Evolutionary conservation across 2,797 vertebrate genomes (phyloP).

Genomic region (Xiphorhynchus erythropygius): DNA sequence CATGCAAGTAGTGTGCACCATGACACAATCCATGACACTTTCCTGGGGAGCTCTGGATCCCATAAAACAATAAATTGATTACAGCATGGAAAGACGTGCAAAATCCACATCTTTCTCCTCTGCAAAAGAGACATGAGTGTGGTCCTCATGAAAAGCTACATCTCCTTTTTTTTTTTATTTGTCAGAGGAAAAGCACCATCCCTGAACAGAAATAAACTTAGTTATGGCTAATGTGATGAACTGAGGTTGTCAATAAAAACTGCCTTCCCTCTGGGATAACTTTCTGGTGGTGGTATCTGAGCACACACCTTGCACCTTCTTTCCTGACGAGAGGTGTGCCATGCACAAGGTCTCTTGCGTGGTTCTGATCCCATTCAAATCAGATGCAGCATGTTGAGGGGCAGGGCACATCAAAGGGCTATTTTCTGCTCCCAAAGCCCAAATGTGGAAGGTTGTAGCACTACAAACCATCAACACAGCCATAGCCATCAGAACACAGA

Average conservation of each 20-base stretch:
- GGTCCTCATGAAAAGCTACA: slow-evolving; percentile 10
- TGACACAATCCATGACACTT: slow-evolving; percentile 39
- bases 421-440: background rate
- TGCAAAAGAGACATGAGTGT: background rate
- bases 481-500: background rate
- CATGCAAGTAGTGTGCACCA: slow-evolving; percentile 1
- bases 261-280: background rate
- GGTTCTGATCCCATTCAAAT: background rate
- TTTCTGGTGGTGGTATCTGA: background rate
- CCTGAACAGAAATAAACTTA: background rate
- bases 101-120: background rate
- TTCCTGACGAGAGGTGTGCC: background rate
- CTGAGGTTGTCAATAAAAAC: background rate
- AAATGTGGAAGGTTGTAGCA: background rate
- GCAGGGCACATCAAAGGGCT: no score
- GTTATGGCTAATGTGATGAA: background rate
- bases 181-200: background rate
- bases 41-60: slow-evolving; percentile 19
- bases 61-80: slow-evolving; percentile 32
- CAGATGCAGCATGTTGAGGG: background rate
- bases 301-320: background rate
- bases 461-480: background rate
- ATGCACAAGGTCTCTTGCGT: background rate
- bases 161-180: background rate
- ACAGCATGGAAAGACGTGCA: slow-evolving; percentile 18